A percentile compares a stretch with the other conserved stretches of the same genome.
phyloP scores from a whole-genome alignment of 2,113 vertebrate genomes.

The Ploceus nigricollis region DNA sequence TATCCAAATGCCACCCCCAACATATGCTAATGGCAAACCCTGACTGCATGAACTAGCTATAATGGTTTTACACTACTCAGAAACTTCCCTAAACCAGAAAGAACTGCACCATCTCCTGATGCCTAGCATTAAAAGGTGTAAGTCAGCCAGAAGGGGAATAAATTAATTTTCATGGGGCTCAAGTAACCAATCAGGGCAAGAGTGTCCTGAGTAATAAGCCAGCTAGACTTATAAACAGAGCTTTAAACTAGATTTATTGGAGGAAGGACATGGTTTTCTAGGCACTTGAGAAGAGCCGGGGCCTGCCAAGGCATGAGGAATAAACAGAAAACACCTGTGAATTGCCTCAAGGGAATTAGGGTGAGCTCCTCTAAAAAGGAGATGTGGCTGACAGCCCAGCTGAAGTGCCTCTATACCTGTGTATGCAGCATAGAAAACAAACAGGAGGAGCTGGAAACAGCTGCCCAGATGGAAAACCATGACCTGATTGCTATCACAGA shows the following conservation, averaged over 20 bases:
- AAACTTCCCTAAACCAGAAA: neutral
- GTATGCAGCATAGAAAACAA: neutral
- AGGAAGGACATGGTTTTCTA: neutral
- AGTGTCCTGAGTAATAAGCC: neutral
- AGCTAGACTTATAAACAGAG: neutral
- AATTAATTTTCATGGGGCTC: neutral
- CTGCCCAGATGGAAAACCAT: neutral
- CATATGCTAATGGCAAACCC: neutral
- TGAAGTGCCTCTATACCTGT: neutral
- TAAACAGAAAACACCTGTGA: neutral
- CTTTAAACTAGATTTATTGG: neutral
- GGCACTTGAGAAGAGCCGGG: neutral
- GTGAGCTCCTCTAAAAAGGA: neutral
- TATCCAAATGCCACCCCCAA: neutral
- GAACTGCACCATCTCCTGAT: neutral
- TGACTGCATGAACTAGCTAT: neutral
- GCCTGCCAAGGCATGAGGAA: neutral
- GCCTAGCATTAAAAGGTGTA: neutral
- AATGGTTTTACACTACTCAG: neutral
- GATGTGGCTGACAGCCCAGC: neutral
- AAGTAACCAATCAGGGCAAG: neutral
- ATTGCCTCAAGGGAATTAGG: neutral
- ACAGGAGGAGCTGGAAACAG: neutral
- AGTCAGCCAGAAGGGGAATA: neutral
- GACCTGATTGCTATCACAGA: neutral